Conservation (phyloP, 1,140 invertebrate genomes). For the Brachystomella parvula region DNA sequence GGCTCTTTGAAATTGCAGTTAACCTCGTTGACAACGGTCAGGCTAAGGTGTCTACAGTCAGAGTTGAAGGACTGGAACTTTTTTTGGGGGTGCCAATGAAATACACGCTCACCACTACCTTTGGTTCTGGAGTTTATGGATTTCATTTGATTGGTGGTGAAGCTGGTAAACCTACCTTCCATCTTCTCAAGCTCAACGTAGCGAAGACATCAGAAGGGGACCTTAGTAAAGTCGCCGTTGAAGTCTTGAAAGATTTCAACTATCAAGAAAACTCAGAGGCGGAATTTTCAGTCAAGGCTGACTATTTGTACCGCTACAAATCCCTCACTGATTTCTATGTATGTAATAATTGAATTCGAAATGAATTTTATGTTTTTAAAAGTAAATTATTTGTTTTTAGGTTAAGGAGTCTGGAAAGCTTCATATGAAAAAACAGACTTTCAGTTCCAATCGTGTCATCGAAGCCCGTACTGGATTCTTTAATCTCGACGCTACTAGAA, state of each 20-base stretch:
- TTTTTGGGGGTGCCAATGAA: not conserved
- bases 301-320: not conserved
- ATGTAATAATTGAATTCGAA: no score
- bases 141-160: not conserved
- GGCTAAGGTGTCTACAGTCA: no score
- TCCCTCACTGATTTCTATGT: not conserved
- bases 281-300: not conserved
- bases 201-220: not conserved
- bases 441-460: not conserved
- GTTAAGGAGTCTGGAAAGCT: not conserved
- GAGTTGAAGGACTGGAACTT: not conserved
- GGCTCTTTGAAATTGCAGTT: no score
- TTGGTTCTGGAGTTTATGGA: no score
- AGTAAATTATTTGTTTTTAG: not conserved
- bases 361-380: not conserved
- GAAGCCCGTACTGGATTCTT: not conserved
- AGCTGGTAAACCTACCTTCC: not conserved
- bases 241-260: not conserved
- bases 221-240: not conserved
- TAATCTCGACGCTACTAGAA: not conserved
- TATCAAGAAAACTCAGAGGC: not conserved
- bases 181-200: not conserved
- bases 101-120: no score
- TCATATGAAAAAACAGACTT: not conserved
- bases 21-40: no score